Conservation (phyloP, 2,888 invertebrate genomes). For the Pandemis cinnamomeana region DNA sequence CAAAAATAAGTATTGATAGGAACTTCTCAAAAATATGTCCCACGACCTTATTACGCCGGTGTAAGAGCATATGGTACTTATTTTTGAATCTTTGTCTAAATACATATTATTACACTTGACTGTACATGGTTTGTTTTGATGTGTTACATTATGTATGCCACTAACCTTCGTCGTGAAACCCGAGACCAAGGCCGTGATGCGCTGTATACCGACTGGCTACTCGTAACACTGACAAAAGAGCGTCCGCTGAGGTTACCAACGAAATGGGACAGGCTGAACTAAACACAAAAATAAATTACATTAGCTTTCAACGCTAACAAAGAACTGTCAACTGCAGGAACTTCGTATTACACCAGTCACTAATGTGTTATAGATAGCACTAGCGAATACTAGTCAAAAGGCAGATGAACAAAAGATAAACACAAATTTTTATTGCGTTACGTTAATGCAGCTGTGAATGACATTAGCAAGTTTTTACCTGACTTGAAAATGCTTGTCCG, state of each 20-base stretch:
- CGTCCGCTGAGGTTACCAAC: slow-evolving; percentile 85
- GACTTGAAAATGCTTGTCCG: slow-evolving; percentile 76
- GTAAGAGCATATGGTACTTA: too few relatives aligned
- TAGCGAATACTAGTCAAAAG: slow-evolving; percentile 24
- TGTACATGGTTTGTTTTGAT: slow-evolving; percentile 55
- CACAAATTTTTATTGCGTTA: slow-evolving; percentile 54
- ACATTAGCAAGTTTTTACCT: slow-evolving; percentile 84
- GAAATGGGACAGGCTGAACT: slow-evolving; percentile 85
- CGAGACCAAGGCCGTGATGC: slow-evolving; percentile 87
- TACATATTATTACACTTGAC: too few relatives aligned
- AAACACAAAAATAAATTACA: slow-evolving; percentile 62
- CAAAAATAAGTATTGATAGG: too few relatives aligned
- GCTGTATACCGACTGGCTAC: slow-evolving; percentile 85
- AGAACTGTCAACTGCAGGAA: slow-evolving; percentile 51
- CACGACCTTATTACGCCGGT: too few relatives aligned
- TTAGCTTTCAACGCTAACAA: slow-evolving; percentile 52
- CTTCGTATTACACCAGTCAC: slow-evolving; percentile 34
- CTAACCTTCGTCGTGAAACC: slow-evolving; percentile 87
- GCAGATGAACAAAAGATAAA: slow-evolving; percentile 40
- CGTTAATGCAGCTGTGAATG: slow-evolving; percentile 79
- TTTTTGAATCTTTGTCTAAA: too few relatives aligned
- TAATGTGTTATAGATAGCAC: slow-evolving; percentile 21
- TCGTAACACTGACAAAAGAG: slow-evolving; percentile 84
- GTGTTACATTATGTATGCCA: slow-evolving; percentile 53
- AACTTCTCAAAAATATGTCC: too few relatives aligned